A percentile compares a stretch with the other conserved stretches of the same genome.
These are phyloP conservation scores for Equus quagga DNA, from an alignment of 2,113 vertebrate genomes.

Conservation along the genomic window DNA sequence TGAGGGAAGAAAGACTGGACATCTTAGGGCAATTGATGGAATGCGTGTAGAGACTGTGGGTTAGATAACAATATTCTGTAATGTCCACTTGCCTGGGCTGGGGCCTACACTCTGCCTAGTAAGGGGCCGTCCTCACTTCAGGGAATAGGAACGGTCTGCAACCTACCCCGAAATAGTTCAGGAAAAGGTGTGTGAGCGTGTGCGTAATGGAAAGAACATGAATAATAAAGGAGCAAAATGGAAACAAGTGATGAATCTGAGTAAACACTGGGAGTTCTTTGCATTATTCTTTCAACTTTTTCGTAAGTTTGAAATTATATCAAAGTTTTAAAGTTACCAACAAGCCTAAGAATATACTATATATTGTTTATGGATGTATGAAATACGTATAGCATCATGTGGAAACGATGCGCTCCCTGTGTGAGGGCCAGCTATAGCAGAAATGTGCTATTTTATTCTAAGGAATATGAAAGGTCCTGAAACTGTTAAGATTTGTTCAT, in stretches of 20 bases:
- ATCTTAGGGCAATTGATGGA: not conserved
- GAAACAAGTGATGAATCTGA: not conserved
- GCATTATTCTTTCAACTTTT: not conserved
- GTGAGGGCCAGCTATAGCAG: not conserved
- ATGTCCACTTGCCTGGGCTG: not conserved
- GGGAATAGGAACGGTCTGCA: not conserved
- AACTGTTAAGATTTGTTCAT: not conserved
- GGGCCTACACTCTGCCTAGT: not conserved
- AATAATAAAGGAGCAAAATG: not conserved
- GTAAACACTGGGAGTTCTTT: not conserved
- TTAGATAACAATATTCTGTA: not conserved
- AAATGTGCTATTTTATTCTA: not conserved
- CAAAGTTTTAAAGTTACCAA: not conserved
- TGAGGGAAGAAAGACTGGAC: not conserved
- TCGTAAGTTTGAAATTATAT: not conserved
- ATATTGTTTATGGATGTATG: not conserved
- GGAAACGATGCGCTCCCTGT: not conserved
- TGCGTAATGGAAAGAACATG: too few species aligned
- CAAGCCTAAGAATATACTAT: not conserved
- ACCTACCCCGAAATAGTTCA: not conserved
- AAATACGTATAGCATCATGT: not conserved
- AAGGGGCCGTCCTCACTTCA: not conserved
- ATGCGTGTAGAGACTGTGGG: not conserved
- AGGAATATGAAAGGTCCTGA: not conserved
- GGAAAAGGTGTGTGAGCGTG: accelerated